Conservation (phyloP, 30 jellyfish, hydroid and myxozoan genomes). For the Aurelia coerulea region DNA sequence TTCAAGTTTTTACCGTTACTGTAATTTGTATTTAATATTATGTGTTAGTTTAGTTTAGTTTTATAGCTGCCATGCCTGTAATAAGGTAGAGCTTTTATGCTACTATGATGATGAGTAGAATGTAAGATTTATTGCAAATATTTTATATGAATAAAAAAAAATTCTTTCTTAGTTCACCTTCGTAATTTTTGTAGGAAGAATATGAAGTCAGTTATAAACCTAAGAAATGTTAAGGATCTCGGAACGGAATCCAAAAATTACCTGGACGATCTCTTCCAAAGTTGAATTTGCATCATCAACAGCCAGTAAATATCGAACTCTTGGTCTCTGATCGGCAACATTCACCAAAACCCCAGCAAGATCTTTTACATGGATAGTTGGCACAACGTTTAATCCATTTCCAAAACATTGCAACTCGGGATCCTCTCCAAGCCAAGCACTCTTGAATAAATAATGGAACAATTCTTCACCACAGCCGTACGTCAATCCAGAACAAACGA, state of each 20-base stretch:
- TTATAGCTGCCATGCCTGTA: too few relatives aligned
- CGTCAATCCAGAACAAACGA: conserved; percentile 89
- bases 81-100: too few relatives aligned
- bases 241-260: neutral
- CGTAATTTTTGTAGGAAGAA: too few relatives aligned
- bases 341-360: conserved; percentile 82
- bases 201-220: too few relatives aligned
- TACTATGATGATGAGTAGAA: too few relatives aligned
- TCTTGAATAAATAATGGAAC: conserved; percentile 83
- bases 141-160: too few relatives aligned
- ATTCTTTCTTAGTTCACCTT: too few relatives aligned
- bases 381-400: conserved; percentile 83
- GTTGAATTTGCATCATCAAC: conserved; percentile 96
- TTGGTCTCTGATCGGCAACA: conserved; percentile 87
- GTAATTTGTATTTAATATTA: too few relatives aligned
- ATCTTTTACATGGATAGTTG: conserved; percentile 87
- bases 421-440: conserved; percentile 94
- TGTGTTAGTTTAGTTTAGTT: too few relatives aligned
- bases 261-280: conserved; percentile 91
- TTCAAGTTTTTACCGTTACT: too few relatives aligned
- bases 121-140: too few relatives aligned
- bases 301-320: conserved; percentile 88
- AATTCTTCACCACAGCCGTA: conserved; percentile 95
- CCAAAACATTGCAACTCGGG: conserved; percentile 85
- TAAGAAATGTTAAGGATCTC: too few relatives aligned